These are phyloP conservation scores for Epinephelus lanceolatus DNA, from an alignment of 2,113 vertebrate species.

Conservation along the genomic window DNA sequence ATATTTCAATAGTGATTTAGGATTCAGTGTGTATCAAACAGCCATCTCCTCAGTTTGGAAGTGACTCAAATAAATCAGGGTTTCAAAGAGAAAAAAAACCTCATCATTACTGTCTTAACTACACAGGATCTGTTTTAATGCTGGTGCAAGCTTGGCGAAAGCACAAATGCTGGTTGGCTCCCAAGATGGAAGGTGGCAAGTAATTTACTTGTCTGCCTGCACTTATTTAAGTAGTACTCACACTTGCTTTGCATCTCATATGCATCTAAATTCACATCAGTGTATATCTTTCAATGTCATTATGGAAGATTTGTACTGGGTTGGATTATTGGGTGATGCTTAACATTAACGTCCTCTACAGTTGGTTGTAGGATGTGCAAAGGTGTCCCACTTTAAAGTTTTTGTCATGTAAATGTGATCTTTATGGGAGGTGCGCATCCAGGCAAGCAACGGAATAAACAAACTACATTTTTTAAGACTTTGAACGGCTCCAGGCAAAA, in stretches of 20 bases:
- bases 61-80: neutral
- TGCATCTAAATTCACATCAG: neutral
- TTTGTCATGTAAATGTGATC: neutral
- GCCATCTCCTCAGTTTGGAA: neutral
- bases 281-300: neutral
- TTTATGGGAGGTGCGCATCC: neutral
- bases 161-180: neutral
- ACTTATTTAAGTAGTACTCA: neutral
- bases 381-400: neutral
- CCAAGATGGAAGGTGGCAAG: neutral
- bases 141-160: neutral
- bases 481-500: neutral
- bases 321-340: neutral
- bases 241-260: neutral
- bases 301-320: neutral
- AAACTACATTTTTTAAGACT: neutral
- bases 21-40: conserved; percentile 7
- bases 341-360: neutral
- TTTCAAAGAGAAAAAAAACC: neutral
- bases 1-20: conserved; percentile 10
- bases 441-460: neutral
- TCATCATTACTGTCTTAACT: neutral
- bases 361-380: neutral
- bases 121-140: neutral
- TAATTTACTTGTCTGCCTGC: neutral